Conservation (phyloP, 2,113 vertebrate genomes). For the Prolemur simus region DNA sequence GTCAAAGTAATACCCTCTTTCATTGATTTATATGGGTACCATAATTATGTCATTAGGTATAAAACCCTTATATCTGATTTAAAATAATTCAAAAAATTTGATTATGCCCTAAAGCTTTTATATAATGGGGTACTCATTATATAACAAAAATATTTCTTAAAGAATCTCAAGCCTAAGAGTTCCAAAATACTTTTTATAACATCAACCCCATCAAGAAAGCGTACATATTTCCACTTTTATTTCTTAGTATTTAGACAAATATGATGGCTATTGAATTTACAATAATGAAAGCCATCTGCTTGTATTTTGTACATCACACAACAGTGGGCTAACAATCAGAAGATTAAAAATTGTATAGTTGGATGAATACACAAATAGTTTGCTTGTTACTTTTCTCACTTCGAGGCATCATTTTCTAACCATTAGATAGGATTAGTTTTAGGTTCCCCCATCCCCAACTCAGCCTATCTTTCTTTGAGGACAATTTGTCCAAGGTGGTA, state of each 20-base stretch:
- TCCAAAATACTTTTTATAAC: neutral
- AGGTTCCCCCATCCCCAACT: neutral
- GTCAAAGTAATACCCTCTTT: neutral
- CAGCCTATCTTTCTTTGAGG: neutral
- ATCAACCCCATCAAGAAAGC: neutral
- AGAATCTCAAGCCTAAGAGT: neutral
- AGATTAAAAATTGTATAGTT: neutral
- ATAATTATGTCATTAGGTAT: neutral
- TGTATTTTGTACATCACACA: neutral
- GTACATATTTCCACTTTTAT: neutral
- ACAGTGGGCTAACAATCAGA: neutral
- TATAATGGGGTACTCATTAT: neutral
- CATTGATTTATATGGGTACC: neutral
- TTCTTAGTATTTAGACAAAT: neutral
- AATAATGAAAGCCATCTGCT: neutral
- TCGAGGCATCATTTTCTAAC: neutral
- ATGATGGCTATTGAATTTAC: neutral
- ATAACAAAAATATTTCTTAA: slow-evolving; percentile 1
- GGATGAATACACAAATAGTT: neutral
- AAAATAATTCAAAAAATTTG: neutral
- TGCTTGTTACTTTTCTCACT: neutral
- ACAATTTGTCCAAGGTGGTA: neutral
- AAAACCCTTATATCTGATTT: neutral
- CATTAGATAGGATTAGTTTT: neutral
- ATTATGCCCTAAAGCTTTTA: neutral